A percentile compares a stretch with the other conserved stretches of the same genome.
Conservation (phyloP, 2,797 vertebrate species). For the Sphenopsis melanotis region DNA sequence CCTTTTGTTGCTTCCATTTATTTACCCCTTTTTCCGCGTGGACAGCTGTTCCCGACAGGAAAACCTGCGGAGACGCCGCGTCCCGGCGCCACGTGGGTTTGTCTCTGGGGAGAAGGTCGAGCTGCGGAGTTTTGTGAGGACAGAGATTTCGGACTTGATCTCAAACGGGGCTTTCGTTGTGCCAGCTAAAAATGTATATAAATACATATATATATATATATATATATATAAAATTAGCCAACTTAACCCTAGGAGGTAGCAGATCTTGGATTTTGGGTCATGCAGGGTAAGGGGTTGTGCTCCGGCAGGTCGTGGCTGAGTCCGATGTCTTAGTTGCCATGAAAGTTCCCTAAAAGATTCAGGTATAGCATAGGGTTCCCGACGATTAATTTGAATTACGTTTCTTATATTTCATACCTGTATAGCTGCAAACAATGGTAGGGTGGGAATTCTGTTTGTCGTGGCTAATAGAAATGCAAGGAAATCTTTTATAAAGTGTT, state of each 20-base stretch:
- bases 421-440: neutral
- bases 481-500: neutral
- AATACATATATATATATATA: too few species aligned
- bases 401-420: neutral
- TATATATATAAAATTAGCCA: neutral
- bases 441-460: neutral
- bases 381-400: neutral
- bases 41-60: neutral
- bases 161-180: neutral
- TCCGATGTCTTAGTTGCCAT: neutral
- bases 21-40: neutral
- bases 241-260: neutral
- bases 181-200: neutral
- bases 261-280: neutral
- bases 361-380: neutral
- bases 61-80: constrained; percentile 19
- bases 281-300: neutral
- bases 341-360: neutral
- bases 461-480: neutral
- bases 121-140: neutral
- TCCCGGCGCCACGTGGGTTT: constrained; percentile 45
- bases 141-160: neutral
- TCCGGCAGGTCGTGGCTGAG: neutral
- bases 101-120: neutral
- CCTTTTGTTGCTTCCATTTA: neutral